Base-by-base conservation (phyloP, 2,888 invertebrate genomes). In the Thymelicus sylvestris region DNA sequence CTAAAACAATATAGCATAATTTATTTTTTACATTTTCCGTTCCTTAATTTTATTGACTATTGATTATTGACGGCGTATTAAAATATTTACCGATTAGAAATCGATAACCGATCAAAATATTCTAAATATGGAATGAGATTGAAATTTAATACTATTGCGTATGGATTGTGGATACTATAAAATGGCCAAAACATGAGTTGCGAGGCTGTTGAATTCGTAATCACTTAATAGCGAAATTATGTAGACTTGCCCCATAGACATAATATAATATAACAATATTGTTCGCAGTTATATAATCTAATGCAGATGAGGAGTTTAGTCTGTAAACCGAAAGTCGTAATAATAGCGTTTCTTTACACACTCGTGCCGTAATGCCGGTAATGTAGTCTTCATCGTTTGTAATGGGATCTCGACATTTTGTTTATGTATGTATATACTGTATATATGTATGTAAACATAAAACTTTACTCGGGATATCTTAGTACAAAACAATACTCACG, bases 361-460 rank as follows among this genome's bases (percentile, higher is more conserved):
- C 44, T 69, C 24, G 57, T 64, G 50, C 44, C 7, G 64, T 38
- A 59, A 59, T 50, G 59, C 57, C 41, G 39, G 24, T 47, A 47
- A 15, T 38, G 63, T 55, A 7, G 47, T 31, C 31, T 31, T 31
- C 31, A 31, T 64, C 39, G 59, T 69, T 64, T 69, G 59, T n/a
- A 60, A 65, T 50, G 50, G n/a, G 50, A 70, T 70, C 59, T 65
- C 50, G 50, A 41, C 50, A 60, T 59, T 50, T 47, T 64, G 69
- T 64, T 69, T 57, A 64, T 63, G 60, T 70, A 65, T 50, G 65
- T n/a, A n/a, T n/a, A n/a, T n/a, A n/a, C n/a, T n/a, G n/a, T n/a
- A n/a, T n/a, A n/a, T n/a, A n/a, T n/a, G n/a, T n/a, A n/a, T n/a
- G n/a, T n/a, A 70, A 65, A 60, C 52, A 60, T 65, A 64, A 69